These are phyloP conservation scores for Mamestra configurata DNA, from an alignment of 1,140 invertebrate genomes.

Conservation along the genomic window DNA sequence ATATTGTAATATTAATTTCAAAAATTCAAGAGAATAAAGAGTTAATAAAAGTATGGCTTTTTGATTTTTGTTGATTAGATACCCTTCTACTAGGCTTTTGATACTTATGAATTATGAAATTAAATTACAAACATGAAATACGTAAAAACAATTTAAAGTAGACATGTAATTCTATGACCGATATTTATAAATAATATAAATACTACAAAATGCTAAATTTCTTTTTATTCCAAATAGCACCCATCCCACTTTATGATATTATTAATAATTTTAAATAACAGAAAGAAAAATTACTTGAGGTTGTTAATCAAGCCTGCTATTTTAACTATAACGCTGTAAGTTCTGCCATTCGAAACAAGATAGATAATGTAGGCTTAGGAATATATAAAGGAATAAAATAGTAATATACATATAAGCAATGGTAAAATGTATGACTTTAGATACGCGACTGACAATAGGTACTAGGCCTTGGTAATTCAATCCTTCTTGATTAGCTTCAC, in stretches of 20 bases:
- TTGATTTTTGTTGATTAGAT: constrained; percentile 55
- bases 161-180: constrained; percentile 31
- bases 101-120: constrained; percentile 21
- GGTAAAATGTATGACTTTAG: background rate
- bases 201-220: constrained; percentile 24
- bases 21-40: constrained; percentile 87
- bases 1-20: constrained; percentile 88
- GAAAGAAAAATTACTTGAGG: no score
- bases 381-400: background rate
- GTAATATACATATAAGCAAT: background rate
- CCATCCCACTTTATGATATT: background rate
- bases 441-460: constrained; percentile 5
- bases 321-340: no score
- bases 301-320: no score
- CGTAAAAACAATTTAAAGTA: constrained; percentile 38
- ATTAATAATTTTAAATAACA: background rate
- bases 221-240: background rate
- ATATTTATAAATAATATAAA: constrained; percentile 40
- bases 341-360: no score
- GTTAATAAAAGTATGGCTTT: constrained; percentile 82
- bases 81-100: background rate
- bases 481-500: background rate
- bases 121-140: constrained; percentile 37
- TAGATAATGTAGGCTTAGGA: no score
- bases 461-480: background rate